These are phyloP conservation scores for Microplitis demolitor DNA, from an alignment of 1,140 invertebrate species.

Conservation along the genomic window DNA sequence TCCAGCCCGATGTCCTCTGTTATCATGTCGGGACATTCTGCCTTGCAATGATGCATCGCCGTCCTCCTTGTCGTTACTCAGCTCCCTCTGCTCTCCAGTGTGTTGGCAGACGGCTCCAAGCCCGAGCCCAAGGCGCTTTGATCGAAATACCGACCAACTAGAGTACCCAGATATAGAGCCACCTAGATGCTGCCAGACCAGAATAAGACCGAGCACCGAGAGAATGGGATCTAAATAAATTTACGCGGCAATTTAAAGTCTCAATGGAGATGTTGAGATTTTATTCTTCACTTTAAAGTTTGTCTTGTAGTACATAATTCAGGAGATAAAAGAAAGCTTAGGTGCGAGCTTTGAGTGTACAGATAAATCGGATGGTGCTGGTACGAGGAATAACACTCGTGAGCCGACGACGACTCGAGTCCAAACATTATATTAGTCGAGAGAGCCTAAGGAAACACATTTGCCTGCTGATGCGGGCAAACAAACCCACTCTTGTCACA, in stretches of 20 bases:
- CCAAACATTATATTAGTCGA: constrained; percentile 52
- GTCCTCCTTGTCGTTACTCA: no score
- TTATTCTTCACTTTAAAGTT: no score
- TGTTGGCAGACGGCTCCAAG: no score
- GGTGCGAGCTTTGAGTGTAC: not conserved
- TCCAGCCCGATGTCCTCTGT: constrained; percentile 31
- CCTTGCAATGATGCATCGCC: no score
- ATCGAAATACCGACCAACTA: constrained; percentile 30
- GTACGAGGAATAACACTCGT: constrained; percentile 4
- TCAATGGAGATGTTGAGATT: no score
- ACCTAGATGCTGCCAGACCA: no score
- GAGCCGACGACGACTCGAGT: constrained; percentile 20
- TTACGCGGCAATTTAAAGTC: no score
- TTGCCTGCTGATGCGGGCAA: constrained; percentile 53
- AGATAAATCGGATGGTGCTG: not conserved
- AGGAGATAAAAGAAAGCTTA: not conserved
- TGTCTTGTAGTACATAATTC: not conserved
- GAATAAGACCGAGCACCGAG: no score
- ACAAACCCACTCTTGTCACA: constrained; percentile 34
- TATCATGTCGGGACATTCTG: no score
- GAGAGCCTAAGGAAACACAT: constrained; percentile 58
- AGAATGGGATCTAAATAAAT: no score
- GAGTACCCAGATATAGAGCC: no score
- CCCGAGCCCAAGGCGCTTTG: constrained; percentile 38
- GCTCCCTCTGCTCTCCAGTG: no score